Evolutionary conservation across 2,113 vertebrate species (phyloP).

Genomic region (Synchiropus splendidus): DNA sequence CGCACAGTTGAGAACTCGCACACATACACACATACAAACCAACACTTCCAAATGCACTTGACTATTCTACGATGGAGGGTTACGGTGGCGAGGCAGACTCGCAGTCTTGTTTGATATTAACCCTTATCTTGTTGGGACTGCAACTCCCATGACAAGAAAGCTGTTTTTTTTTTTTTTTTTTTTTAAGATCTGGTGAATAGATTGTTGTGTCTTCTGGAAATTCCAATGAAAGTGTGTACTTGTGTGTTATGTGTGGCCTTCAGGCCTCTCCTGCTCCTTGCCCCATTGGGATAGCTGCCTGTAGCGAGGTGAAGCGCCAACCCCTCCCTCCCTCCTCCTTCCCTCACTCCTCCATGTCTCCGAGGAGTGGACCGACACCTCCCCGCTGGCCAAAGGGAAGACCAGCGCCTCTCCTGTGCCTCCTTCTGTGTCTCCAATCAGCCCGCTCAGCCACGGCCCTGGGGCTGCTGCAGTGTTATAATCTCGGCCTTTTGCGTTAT

Average conservation of each 20-base stretch:
- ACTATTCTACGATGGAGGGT: slow-evolving; percentile 54
- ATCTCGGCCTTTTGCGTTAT: slow-evolving; percentile 63
- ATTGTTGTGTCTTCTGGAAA: slow-evolving; percentile 44
- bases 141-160: slow-evolving; percentile 48
- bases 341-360: slow-evolving; percentile 47
- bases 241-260: slow-evolving; percentile 51
- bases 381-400: slow-evolving; percentile 57
- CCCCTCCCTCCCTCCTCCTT: slow-evolving; percentile 43
- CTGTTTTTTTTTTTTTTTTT: slow-evolving; percentile 43
- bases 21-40: too few species aligned
- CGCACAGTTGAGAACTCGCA: too few species aligned
- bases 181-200: slow-evolving; percentile 42
- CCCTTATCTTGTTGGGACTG: slow-evolving; percentile 56
- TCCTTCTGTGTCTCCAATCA: slow-evolving; percentile 61
- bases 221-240: slow-evolving; percentile 31
- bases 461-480: slow-evolving; percentile 53
- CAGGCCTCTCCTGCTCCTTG: slow-evolving; percentile 53
- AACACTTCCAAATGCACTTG: slow-evolving; percentile 24
- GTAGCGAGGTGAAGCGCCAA: slow-evolving; percentile 63
- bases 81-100: slow-evolving; percentile 47
- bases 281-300: slow-evolving; percentile 57
- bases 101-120: slow-evolving; percentile 63
- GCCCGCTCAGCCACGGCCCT: slow-evolving; percentile 45
- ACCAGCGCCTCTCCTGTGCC: slow-evolving; percentile 53
- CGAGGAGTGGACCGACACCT: slow-evolving; percentile 54